phyloP scores from a whole-genome alignment of 2,888 invertebrate species.

The Cabera pusaria region DNA sequence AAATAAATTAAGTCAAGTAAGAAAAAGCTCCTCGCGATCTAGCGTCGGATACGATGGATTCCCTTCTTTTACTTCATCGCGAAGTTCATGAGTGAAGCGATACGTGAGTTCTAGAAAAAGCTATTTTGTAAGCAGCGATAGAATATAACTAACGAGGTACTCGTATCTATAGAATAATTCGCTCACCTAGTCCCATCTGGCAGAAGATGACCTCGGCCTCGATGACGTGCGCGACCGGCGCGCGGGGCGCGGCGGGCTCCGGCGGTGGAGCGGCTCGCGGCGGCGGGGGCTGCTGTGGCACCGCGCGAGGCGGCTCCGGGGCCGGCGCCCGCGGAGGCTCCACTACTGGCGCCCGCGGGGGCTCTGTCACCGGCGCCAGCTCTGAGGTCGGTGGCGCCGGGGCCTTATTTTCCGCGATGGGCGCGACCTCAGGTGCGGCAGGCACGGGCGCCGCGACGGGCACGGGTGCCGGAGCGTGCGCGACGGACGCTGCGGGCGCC shows the following conservation, averaged over 20 bases:
- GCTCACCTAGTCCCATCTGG: conserved; percentile 88
- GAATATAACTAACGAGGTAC: conserved; percentile 38
- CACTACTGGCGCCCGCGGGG: conserved; percentile 32
- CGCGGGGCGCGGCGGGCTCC: conserved; percentile 42
- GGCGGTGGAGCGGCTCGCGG: conserved; percentile 43
- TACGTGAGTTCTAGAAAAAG: background rate
- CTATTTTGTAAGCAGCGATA: background rate
- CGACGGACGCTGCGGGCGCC: conserved; percentile 46
- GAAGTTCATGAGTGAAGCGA: background rate
- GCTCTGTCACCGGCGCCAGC: conserved; percentile 34
- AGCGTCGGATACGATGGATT: too few species aligned
- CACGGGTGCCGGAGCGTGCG: conserved; percentile 30
- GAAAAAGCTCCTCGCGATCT: too few species aligned
- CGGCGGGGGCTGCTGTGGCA: conserved; percentile 47
- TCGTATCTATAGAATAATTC: background rate
- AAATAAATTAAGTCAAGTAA: too few species aligned
- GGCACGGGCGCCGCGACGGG: conserved; percentile 25
- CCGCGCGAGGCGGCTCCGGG: conserved; percentile 43
- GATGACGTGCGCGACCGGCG: conserved; percentile 76
- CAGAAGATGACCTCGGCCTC: conserved; percentile 88
- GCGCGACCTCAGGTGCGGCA: conserved; percentile 39
- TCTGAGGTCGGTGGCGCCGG: conserved; percentile 39
- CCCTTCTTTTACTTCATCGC: too few species aligned
- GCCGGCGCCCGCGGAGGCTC: conserved; percentile 24
- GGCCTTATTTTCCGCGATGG: conserved; percentile 29